Base-by-base conservation (phyloP, 2,797 vertebrate genomes). In the Periophthalmus magnuspinnatus region DNA sequence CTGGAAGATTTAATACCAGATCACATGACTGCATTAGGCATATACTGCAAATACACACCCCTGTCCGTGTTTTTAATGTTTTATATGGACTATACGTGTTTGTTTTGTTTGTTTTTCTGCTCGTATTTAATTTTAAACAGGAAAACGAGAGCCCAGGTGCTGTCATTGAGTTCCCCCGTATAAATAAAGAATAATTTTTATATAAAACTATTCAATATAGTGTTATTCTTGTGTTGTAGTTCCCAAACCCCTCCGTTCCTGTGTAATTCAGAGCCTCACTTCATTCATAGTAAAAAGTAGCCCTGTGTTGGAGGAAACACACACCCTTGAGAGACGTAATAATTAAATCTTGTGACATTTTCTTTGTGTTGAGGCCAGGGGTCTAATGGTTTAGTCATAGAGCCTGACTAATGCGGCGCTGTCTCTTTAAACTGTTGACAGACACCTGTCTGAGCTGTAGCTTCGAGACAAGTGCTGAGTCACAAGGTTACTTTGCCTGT, bases 341-440 rank as follows among this genome's bases (percentile, higher is more conserved):
- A 66, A 71, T 73, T 45, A 61, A 68, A 71, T 72, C 58, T 22
- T 69, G 77, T 76, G 75, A 58, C 33, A 59, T 63, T 34, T 59
- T 67, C 54, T 65, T 68, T 66, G 57, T 61, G 70, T 60, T 56
- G 70, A 72, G 54, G 59, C 76, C 50, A 65, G 48, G 58, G 34
- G 60, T 47, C 47, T 38, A n/a, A 21, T 60, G 16, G 57, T 57
- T 67, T 65, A 65, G n/a, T 62, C 62, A n/a, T 48, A 65, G 34
- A n/a, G 13, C 5, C 65, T 10, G 59, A 58, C 78, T 62, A 70
- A 78, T 62, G 60, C 69, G 64, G 61, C 66, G 63, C 70, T 74
- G 10, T 63, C 45, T 32, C 48, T 83, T 36, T 55, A 24, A 52
- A 16, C 5, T 52, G 63, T 52, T 63, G 16, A 47, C n/a, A n/a